phyloP scores from a whole-genome alignment of 2,113 vertebrate species.

The Albula glossodonta region DNA sequence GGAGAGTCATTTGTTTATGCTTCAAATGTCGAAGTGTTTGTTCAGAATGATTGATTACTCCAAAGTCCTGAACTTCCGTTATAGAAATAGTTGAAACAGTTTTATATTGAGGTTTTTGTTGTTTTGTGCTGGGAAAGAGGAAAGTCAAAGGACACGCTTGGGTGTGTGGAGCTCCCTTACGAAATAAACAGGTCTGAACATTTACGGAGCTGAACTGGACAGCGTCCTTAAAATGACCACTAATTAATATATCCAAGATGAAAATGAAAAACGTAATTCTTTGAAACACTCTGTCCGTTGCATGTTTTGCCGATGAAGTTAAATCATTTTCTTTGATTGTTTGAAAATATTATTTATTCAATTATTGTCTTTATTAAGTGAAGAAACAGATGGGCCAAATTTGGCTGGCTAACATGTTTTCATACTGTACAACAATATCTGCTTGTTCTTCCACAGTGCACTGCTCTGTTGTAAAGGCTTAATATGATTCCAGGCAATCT shows the following conservation, averaged over 20 bases:
- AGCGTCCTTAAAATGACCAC: constrained; percentile 18
- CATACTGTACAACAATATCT: constrained; percentile 22
- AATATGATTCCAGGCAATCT: constrained; percentile 37
- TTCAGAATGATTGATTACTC: not conserved
- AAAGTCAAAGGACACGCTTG: too few relatives aligned
- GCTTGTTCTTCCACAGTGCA: not conserved
- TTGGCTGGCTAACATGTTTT: constrained; percentile 16
- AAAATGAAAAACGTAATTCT: not conserved
- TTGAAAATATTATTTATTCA: constrained; percentile 16
- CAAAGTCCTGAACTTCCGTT: not conserved
- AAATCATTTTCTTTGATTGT: not conserved
- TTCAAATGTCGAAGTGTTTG: not conserved
- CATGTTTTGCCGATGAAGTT: not conserved
- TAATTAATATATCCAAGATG: constrained; percentile 31
- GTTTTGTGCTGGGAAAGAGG: too few relatives aligned
- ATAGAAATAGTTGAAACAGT: not conserved
- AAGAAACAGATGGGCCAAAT: constrained; percentile 36
- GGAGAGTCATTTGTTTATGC: not conserved
- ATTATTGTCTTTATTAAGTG: constrained; percentile 45
- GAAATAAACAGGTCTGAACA: not conserved
- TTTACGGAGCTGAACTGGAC: constrained; percentile 25
- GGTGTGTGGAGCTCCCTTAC: not conserved
- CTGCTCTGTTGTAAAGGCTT: constrained; percentile 33
- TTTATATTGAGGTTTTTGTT: too few relatives aligned
- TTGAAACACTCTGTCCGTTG: not conserved